Percentiles rank a stretch among this genome's conserved stretches.
Evolutionary conservation across 2,888 invertebrate species (phyloP).

Genomic region (Zaprionus bogoriensis): DNA sequence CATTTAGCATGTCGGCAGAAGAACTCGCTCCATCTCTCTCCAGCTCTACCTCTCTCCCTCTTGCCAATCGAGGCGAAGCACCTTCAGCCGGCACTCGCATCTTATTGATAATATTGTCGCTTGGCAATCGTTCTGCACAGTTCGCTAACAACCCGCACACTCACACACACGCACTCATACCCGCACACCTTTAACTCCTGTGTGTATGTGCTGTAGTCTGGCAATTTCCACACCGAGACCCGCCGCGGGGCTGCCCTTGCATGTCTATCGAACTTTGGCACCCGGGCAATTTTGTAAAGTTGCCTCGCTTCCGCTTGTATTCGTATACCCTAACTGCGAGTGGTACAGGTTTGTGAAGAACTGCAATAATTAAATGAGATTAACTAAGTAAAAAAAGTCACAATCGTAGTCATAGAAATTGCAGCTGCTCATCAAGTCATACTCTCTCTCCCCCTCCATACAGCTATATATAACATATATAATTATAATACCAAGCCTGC

Average conservation of each 20-base stretch:
- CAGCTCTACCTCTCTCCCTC: too few species aligned
- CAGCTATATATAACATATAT: too few species aligned
- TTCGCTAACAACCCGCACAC: slow-evolving; percentile 12
- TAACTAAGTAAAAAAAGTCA: too few species aligned
- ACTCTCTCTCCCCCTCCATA: too few species aligned
- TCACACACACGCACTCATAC: slow-evolving; percentile 18
- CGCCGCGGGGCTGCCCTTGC: slow-evolving; percentile 31
- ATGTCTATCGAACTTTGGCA: slow-evolving; percentile 54
- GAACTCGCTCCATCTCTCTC: too few species aligned
- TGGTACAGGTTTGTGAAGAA: neutral
- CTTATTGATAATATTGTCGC: slow-evolving; percentile 60
- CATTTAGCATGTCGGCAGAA: slow-evolving; percentile 32
- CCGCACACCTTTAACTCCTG: slow-evolving; percentile 7
- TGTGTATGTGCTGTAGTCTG: slow-evolving; percentile 24
- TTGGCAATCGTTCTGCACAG: slow-evolving; percentile 52
- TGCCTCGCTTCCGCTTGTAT: slow-evolving; percentile 28
- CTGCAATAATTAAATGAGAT: too few species aligned
- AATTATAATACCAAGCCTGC: too few species aligned
- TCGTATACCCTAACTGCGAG: neutral
- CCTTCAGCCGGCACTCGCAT: slow-evolving; percentile 38
- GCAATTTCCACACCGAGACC: slow-evolving; percentile 25
- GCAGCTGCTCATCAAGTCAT: too few species aligned
- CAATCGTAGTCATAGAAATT: too few species aligned
- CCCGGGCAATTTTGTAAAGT: slow-evolving; percentile 65
- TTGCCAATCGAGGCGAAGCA: slow-evolving; percentile 36